Base-by-base conservation (phyloP, 1,140 invertebrate species). In the Anastrepha obliqua region DNA sequence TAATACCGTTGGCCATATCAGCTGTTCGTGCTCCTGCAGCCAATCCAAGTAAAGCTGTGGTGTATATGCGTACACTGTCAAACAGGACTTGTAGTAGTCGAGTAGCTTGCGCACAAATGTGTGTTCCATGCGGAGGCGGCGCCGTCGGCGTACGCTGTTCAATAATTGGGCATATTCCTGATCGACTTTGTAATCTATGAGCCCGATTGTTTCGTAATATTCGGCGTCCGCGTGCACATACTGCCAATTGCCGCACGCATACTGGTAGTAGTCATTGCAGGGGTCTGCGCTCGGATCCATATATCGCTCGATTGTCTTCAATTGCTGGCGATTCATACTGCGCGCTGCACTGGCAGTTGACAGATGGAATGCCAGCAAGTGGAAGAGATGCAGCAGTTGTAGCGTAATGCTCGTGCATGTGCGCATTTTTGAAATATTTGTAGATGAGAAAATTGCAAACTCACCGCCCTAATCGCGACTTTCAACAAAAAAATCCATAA, bases 221-320 rank as follows among this genome's bases (percentile, higher is more conserved):
- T 87, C 44, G 1, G 11, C 58, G 0, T 85, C 42, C 3, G 70
- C 64, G 85, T 92, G 90, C 2, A 51, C 39, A 2, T 42, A 2
- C 0, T n/a, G 55, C 88, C 92, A 93, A 59, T 90, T 92, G 58
- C 92, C 92, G 51, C 92, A 93, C 1, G 92, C 92, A 88, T 92
- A 89, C 55, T 90, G 17, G 51, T 88, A 92, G 20, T 88, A 93
- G 87, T 92, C 89, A 20, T 87, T 67, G 74, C 92, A 93, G 2
- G 91, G 86, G 17, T 89, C 81, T 2, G 64, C 65, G 9, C 67
- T 89, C n/a, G 88, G 86, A 20, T 90, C 85, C 9, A 90, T 88
- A 87, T 92, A 91, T 9, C 89, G 81, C 2, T 94, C 87, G 29
- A 94, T 91, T 11, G 81, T 55, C 74, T 88, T 85, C 29, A 87